These are phyloP conservation scores for Ageneiosus marmoratus DNA, from an alignment of 2,113 vertebrate genomes.

Conservation along the genomic window DNA sequence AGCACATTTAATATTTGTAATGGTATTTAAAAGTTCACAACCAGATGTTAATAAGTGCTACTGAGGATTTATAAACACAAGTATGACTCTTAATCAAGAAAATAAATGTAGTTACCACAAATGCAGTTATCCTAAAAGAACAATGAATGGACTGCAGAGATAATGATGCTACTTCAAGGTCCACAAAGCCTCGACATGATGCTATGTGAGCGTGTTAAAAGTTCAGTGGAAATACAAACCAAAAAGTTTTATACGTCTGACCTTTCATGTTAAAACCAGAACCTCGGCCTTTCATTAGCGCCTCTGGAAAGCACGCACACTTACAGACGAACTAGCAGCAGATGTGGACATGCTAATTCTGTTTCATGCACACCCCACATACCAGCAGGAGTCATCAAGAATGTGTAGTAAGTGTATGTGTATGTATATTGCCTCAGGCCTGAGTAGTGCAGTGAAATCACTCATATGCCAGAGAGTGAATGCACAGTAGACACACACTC, in stretches of 20 bases:
- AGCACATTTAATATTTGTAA: not conserved
- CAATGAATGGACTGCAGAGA: not conserved
- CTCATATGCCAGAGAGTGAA: conserved; percentile 24
- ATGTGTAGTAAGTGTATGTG: not conserved
- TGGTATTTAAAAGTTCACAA: not conserved
- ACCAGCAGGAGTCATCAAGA: conserved; percentile 18
- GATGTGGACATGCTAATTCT: conserved; percentile 33
- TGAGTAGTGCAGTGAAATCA: conserved; percentile 15
- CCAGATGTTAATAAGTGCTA: not conserved
- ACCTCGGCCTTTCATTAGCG: not conserved
- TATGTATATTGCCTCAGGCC: not conserved
- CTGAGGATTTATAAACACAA: not conserved
- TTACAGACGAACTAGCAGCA: conserved; percentile 31
- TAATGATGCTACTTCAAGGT: not conserved
- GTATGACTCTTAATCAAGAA: not conserved
- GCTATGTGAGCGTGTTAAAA: not conserved
- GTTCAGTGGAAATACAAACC: conserved; percentile 30
- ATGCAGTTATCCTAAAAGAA: not conserved
- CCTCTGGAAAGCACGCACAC: conserved; percentile 30
- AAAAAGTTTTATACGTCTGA: not conserved
- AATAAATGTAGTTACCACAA: not conserved
- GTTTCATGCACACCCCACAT: conserved; percentile 3
- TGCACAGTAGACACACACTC: conserved; percentile 3
- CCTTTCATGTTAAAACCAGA: conserved; percentile 28
- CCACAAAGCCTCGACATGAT: not conserved